Base-by-base conservation (phyloP, 2,888 invertebrate genomes). In the Trichogramma evanescens region DNA sequence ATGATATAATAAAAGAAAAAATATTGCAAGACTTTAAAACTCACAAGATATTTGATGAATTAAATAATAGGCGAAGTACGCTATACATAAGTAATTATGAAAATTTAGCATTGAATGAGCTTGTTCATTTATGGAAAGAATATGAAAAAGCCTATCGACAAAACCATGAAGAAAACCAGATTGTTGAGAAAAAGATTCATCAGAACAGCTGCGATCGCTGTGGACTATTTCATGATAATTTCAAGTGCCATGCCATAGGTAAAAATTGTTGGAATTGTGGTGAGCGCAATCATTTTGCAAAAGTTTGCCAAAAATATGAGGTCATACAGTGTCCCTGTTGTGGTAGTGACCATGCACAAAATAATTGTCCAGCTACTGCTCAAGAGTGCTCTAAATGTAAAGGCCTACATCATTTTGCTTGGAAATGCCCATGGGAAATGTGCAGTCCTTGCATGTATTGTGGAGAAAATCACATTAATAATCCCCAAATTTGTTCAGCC, bases 1-100 rank as follows among this genome's bases (percentile, higher is more conserved):
- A 38, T 5, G 10, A n/a, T 6, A 52, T 26, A 10, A 42, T 52
- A 13, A 52, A 52, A 52, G 52, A 52, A 52, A 52, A 52, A 52
- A 26, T 52, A 8, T 42, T 52, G 40, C 52, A 52, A 52, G 52
- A 52, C n/a, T 52, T 52, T 13, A 52, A 40, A 39, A 9, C 52
- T 40, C 9, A 39, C n/a, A 52, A 52, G 3, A 8, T 52, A n/a
- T 52, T 52, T 41, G 6, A 52, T 7, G 9, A 26, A 42, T 4
- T 52, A 7, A 42, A 42, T 5, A 52, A 52, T 7, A 38, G 10
- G 10, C 10, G 26, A 10, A 13, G 10, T 10, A n/a, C 10, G 5
- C 13, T 6, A n/a, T 6, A 40, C 42, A 52, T 42, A 41, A 4
- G 8, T 10, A 52, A 42, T 10, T 42, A 42, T 52, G 42, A 52